phyloP scores from a whole-genome alignment of 92 coral and sea anemone species.

The Anthopleura xanthogrammica region DNA sequence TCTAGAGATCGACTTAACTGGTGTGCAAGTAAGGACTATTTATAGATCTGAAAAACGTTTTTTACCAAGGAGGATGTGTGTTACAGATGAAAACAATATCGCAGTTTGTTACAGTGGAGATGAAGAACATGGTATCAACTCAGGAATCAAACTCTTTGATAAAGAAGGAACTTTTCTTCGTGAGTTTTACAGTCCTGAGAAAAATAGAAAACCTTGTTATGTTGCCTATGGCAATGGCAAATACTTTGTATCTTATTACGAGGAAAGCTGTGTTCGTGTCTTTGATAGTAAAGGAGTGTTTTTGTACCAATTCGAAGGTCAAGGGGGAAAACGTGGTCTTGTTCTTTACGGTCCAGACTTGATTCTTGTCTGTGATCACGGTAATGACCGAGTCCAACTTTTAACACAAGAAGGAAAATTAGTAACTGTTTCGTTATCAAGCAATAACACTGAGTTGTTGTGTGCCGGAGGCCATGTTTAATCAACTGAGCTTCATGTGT shows the following conservation, averaged over 20 bases:
- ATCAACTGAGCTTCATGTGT: too few species aligned
- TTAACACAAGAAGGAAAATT: slow-evolving; percentile 10
- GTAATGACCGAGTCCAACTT: slow-evolving; percentile 2
- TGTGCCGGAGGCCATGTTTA: too few species aligned
- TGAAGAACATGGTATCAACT: too few species aligned
- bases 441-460: too few species aligned
- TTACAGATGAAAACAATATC: too few species aligned
- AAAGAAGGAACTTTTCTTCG: background rate
- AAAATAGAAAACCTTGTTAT: background rate
- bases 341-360: slow-evolving; percentile 29
- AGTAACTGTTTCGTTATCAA: too few species aligned
- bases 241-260: background rate
- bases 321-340: background rate
- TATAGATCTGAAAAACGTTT: too few species aligned
- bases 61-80: too few species aligned
- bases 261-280: background rate
- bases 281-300: background rate
- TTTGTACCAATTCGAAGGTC: background rate
- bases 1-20: too few species aligned
- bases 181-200: background rate
- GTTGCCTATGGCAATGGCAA: background rate
- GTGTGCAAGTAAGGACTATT: too few species aligned
- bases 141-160: too few species aligned
- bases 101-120: too few species aligned
- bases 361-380: slow-evolving; percentile 23